Conservation (phyloP, 2,888 invertebrate species). For the Agrochola lychnidis region DNA sequence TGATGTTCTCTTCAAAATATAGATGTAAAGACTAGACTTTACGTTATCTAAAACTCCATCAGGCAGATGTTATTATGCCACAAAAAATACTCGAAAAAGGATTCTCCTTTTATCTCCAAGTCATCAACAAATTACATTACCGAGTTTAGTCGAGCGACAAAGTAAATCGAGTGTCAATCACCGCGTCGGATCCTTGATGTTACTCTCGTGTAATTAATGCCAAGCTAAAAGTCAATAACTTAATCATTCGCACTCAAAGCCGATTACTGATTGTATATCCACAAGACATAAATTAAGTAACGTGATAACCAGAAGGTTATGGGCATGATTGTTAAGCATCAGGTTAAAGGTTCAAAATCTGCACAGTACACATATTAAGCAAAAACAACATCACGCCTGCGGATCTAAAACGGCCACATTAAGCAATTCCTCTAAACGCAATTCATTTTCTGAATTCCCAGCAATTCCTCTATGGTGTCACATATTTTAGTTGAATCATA, state of each 20-base stretch:
- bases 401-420: too few species aligned
- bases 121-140: conserved; percentile 3
- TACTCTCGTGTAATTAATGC: conserved; percentile 15
- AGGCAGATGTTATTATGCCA: neutral
- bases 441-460: too few species aligned
- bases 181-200: neutral
- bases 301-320: neutral
- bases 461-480: too few species aligned
- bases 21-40: neutral
- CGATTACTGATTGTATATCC: neutral
- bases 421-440: too few species aligned
- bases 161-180: conserved; percentile 34
- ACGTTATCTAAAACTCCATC: neutral
- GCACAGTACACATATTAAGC: neutral
- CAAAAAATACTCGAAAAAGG: neutral
- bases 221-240: conserved; percentile 16
- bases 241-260: neutral
- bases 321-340: neutral
- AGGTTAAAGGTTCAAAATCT: neutral
- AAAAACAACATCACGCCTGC: neutral
- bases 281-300: neutral
- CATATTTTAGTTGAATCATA: too few species aligned
- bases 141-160: conserved; percentile 1
- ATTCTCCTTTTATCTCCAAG: neutral
- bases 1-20: neutral